phyloP scores from a whole-genome alignment of 2,797 vertebrate genomes.

The Echeneis naucrates region DNA sequence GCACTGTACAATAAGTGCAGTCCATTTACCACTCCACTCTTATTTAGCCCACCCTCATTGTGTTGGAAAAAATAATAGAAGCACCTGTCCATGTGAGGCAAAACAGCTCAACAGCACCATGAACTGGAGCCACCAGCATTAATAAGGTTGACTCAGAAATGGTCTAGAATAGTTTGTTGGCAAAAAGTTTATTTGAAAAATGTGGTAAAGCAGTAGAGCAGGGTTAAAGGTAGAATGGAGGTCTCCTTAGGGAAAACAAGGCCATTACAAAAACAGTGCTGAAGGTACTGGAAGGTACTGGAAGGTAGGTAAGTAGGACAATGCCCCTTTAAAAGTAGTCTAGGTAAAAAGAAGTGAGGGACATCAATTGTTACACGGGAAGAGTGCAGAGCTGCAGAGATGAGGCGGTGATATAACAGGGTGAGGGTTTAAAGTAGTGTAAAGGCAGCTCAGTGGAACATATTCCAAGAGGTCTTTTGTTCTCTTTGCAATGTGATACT shows the following conservation, averaged over 20 bases:
- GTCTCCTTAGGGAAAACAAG: constrained; percentile 40
- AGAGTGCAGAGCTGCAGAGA: constrained; percentile 40
- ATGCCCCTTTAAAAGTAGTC: constrained; percentile 66
- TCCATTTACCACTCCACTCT: neutral
- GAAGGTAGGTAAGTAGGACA: constrained; percentile 66
- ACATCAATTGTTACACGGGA: constrained; percentile 58
- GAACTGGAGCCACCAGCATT: neutral
- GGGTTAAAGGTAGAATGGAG: constrained; percentile 53
- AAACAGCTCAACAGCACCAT: neutral
- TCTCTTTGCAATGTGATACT: constrained; percentile 67
- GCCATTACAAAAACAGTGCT: constrained; percentile 38
- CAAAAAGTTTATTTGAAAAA: constrained; percentile 45
- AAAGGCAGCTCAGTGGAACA: constrained; percentile 63
- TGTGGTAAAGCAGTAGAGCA: constrained; percentile 16
- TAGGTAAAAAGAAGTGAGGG: constrained; percentile 44
- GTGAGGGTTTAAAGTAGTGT: constrained; percentile 65
- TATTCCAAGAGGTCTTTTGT: constrained; percentile 68
- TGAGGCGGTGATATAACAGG: constrained; percentile 50
- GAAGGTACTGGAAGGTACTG: constrained; percentile 32
- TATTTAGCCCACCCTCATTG: neutral
- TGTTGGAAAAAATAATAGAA: neutral
- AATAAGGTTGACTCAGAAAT: neutral
- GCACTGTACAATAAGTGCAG: too few relatives aligned
- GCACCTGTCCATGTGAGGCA: neutral
- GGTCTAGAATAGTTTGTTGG: neutral